Evolutionary conservation across 2,113 vertebrate genomes (phyloP), one percentile per base, ranked within the genome.

Genomic region (Alectura lathami): DNA sequence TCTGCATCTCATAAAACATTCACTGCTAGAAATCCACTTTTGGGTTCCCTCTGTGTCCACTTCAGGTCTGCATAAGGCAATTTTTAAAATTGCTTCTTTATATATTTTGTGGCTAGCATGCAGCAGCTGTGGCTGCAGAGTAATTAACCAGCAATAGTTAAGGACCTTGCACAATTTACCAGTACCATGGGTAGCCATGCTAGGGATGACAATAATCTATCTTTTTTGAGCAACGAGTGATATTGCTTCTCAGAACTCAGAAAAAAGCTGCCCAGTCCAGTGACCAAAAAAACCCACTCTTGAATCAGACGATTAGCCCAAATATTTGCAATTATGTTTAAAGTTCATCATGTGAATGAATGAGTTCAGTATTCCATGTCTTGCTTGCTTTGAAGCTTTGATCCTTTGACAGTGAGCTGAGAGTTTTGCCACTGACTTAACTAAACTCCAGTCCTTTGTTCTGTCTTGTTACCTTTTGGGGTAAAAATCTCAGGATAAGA

Each of bases 161-260:
- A 56, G 43, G 32, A 70, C 5, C 3, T 62, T 69, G 24, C 6
- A 66, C 30, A 48, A 32, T 53, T 79, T 53, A 73, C 32, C 30
- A 54, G 24, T 59, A 36, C 30, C 0, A 1, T 50, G 22, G 86
- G 29, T n/a, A 67, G n/a, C 0, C 1, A 21, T 59, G 20, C 36
- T 89, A 59, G 17, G 12, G 18, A 57, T 67, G 42, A 40, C 16
- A 59, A n/a, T 32, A 70, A 63, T 70, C 4, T 38, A 24, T 34
- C 63, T 83, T 32, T 50, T 50, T 53, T 70, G 16, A 42, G 36
- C 10, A 9, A 23, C 22, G 34, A 8, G 32, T 45, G 32, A 80
- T 60, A 16, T 54, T 45, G 32, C 13, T 62, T 80, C 22, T 73
- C 53, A 56, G 75, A 74, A 48, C 6, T 74, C 32, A 67, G 26